Evolutionary conservation across 2,797 vertebrate species (phyloP).

Genomic region (Darevskia mixta): DNA sequence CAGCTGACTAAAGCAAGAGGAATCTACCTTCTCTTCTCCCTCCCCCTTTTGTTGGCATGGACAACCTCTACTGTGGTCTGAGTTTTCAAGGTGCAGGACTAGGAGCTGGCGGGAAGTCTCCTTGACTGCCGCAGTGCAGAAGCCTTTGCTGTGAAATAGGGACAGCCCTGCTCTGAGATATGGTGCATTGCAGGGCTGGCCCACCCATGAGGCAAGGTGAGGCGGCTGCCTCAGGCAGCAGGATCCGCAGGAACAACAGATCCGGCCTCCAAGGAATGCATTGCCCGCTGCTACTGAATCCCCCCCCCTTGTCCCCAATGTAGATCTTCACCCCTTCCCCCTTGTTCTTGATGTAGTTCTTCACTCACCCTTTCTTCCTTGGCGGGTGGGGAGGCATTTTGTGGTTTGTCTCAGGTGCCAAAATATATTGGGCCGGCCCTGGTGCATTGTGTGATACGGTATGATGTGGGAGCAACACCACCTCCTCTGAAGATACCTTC

Average conservation of each 20-base stretch:
- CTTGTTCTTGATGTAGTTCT: too few relatives aligned
- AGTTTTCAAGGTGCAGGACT: neutral
- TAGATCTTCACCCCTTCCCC: too few relatives aligned
- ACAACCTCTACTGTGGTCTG: neutral
- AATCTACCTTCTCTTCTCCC: constrained; percentile 52
- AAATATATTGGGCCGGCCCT: too few relatives aligned
- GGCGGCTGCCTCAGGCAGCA: too few relatives aligned
- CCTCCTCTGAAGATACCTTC: neutral
- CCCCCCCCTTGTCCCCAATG: too few relatives aligned
- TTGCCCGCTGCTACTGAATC: too few relatives aligned
- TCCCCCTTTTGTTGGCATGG: constrained; percentile 21
- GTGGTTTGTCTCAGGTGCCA: too few relatives aligned
- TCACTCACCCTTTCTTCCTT: too few relatives aligned
- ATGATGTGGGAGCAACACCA: neutral
- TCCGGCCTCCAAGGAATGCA: too few relatives aligned
- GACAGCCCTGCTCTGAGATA: neutral
- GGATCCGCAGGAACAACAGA: too few relatives aligned
- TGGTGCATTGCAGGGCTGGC: neutral
- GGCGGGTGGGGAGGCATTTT: too few relatives aligned
- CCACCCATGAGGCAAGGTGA: too few relatives aligned
- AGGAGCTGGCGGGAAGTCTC: neutral
- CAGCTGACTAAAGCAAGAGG: constrained; percentile 64
- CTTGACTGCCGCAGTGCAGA: neutral
- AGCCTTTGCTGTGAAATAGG: neutral
- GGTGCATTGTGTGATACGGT: neutral